Evolutionary conservation across 2,888 invertebrate species (phyloP), one percentile per base, ranked within the genome.

Genomic region (Zeuzera pyrina): DNA sequence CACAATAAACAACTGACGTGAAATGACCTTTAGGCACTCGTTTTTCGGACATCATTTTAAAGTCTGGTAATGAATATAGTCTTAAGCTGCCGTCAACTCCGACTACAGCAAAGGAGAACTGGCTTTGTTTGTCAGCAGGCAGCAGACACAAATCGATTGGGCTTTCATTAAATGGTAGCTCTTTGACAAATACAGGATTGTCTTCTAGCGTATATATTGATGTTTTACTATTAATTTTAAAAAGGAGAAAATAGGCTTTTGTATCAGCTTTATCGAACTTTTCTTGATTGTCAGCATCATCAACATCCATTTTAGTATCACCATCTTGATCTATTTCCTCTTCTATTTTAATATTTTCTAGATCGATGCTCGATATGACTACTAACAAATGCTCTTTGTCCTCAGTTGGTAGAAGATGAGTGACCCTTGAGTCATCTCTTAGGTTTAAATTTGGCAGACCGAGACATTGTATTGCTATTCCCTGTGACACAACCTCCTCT

Each of bases 1-100:
- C 91, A 64, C 95, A 95, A 66, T 93, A 95, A 0, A 91, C 90
- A 2, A 91, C 91, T 0, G 94, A 92, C 8, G 93, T 88, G 57
- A 95, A 94, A 53, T 88, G 89, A 26, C 89, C 88, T 22, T 87
- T 86, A 1, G 89, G 88, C 21, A 90, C 86, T 43, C 86, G 85
- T 15, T 91, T 91, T 39, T 88, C 87, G 1, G 90, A 89, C 3
- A 91, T 69, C 3, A 87, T 85, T 43, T 86, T 87, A 42, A 95
- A 86, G 30, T 89, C 89, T n/a, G 87, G 84, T 24, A 94, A 64
- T 21, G 90, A 88, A 35, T 93, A 84, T 27, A 95, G 70, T 53
- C 91, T 85, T 19, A 95, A 85, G 28, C 86, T 85, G 3, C 95
- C 95, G 57, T 92, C 91, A 1, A 86, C 83, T 41, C 92, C 91